A percentile compares a stretch with the other conserved stretches of the same genome.
Evolutionary conservation across 92 coral and sea anemone genomes (phyloP).

Genomic region (Heteractis magnifica): DNA sequence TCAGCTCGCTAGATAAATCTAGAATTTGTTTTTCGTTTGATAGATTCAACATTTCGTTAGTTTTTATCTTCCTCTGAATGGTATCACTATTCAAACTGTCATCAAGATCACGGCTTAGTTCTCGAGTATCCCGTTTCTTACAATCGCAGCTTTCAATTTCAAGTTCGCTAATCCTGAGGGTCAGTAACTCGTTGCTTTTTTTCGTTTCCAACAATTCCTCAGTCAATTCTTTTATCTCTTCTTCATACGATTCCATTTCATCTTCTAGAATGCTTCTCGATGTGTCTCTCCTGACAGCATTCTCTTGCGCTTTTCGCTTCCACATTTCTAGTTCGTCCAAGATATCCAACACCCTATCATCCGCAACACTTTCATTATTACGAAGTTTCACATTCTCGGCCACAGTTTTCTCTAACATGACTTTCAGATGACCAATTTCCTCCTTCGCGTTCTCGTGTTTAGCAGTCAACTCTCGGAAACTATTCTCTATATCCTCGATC

Average conservation of each 20-base stretch:
- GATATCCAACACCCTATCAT: conserved; percentile 57
- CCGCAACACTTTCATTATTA: conserved; percentile 41
- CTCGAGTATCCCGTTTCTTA: neutral
- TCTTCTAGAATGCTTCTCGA: conserved; percentile 31
- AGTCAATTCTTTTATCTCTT: conserved; percentile 53
- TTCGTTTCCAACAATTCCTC: conserved; percentile 42
- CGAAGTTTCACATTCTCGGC: conserved; percentile 49
- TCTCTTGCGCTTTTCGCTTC: conserved; percentile 65
- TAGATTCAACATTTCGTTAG: neutral
- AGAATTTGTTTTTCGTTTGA: conserved; percentile 42
- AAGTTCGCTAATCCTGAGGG: conserved; percentile 19
- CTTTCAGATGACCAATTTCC: conserved; percentile 50
- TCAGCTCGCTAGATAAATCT: conserved; percentile 50
- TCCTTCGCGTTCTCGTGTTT: conserved; percentile 43
- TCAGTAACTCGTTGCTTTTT: conserved; percentile 28
- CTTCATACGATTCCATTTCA: conserved; percentile 53
- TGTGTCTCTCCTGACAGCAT: conserved; percentile 48
- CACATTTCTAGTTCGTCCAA: conserved; percentile 61
- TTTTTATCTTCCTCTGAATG: neutral
- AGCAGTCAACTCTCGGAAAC: conserved; percentile 27
- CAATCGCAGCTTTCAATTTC: conserved; percentile 34
- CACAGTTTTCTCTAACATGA: conserved; percentile 42
- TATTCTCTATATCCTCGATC: conserved; percentile 42
- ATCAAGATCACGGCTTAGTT: neutral
- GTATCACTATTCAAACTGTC: conserved; percentile 9